Percentiles rank a stretch among this genome's conserved stretches.
Evolutionary conservation across 2,888 invertebrate genomes (phyloP).

Genomic region (Dorcus hopei): DNA sequence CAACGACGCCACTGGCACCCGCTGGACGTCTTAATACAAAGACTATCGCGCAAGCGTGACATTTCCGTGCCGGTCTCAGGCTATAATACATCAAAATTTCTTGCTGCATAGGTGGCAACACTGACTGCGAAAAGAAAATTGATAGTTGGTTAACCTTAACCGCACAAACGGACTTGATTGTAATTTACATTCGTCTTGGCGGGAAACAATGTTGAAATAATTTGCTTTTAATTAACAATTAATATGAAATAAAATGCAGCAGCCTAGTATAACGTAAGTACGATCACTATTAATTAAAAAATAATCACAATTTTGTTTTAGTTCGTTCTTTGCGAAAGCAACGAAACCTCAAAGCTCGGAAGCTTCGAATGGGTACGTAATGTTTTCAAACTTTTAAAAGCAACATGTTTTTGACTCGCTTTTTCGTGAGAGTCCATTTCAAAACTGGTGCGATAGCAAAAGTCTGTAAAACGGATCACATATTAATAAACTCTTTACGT

Average conservation of each 20-base stretch:
- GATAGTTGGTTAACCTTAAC: neutral
- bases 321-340: constrained; percentile 48
- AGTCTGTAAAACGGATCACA: neutral
- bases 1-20: too few species aligned
- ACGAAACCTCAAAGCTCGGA: constrained; percentile 26
- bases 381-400: constrained; percentile 5
- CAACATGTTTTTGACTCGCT: constrained; percentile 17
- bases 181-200: neutral
- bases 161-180: too few species aligned
- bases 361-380: constrained; percentile 26
- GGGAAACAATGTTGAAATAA: constrained; percentile 1
- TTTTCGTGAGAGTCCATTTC: neutral
- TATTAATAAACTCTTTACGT: constrained; percentile 4
- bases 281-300: neutral
- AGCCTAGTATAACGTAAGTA: constrained; percentile 18
- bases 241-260: constrained; percentile 5
- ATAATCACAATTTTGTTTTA: constrained; percentile 25
- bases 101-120: too few species aligned
- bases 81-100: too few species aligned
- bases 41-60: too few species aligned
- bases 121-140: too few species aligned
- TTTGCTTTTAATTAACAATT: neutral
- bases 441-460: neutral
- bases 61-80: too few species aligned
- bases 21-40: too few species aligned